Conservation (phyloP, 1,140 invertebrate genomes). For the Drosophila trapezifrons region DNA sequence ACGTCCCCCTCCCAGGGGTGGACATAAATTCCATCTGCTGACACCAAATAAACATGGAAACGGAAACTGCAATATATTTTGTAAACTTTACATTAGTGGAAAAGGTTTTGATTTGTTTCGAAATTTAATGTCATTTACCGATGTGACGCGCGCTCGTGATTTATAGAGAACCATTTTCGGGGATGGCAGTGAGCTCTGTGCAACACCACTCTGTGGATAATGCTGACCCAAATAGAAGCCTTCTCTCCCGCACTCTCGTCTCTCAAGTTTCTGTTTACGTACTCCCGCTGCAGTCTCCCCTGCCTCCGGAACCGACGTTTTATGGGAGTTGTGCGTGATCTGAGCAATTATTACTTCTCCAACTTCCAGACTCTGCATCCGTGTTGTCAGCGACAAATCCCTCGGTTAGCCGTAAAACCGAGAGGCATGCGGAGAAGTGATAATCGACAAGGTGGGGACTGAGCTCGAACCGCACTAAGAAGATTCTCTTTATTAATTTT, state of each 20-base stretch:
- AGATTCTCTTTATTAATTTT: slow-evolving; percentile 59
- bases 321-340: slow-evolving; percentile 72
- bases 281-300: slow-evolving; percentile 27
- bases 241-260: slow-evolving; percentile 5
- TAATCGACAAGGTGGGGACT: slow-evolving; percentile 57
- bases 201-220: slow-evolving; percentile 17
- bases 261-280: slow-evolving; percentile 4
- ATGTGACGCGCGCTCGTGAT: slow-evolving; percentile 10
- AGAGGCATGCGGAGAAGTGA: slow-evolving; percentile 63
- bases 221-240: slow-evolving; percentile 38
- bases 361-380: slow-evolving; percentile 17
- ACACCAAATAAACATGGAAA: slow-evolving; percentile 67
- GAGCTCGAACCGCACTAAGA: slow-evolving; percentile 17
- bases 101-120: slow-evolving; percentile 47
- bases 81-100: slow-evolving; percentile 45
- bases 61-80: slow-evolving; percentile 48
- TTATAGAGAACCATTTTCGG: slow-evolving; percentile 33
- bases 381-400: slow-evolving; percentile 63
- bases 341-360: slow-evolving; percentile 57
- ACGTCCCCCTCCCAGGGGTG: slow-evolving; percentile 31
- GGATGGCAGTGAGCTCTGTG: slow-evolving; percentile 1
- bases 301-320: slow-evolving; percentile 23
- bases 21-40: slow-evolving; percentile 54
- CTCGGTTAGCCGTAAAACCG: slow-evolving; percentile 65
- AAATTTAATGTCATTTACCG: slow-evolving; percentile 33